These are phyloP conservation scores for Tetrao urogallus DNA, from an alignment of 2,113 vertebrate genomes.

Conservation along the genomic window DNA sequence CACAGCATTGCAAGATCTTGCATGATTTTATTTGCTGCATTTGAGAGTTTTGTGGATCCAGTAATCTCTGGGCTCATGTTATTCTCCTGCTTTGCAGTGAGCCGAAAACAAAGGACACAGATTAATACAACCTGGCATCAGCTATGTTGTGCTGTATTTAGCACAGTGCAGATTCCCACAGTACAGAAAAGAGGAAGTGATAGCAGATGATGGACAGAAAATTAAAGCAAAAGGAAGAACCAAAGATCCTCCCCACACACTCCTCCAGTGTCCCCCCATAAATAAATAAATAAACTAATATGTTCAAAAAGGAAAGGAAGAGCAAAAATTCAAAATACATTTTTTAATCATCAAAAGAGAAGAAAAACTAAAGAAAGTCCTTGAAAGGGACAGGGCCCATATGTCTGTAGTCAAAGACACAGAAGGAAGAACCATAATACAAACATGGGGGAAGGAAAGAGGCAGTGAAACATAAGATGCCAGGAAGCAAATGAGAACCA, in stretches of 20 bases:
- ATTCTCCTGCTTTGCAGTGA: neutral
- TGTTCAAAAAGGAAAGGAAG: neutral
- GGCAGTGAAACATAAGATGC: neutral
- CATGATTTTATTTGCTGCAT: neutral
- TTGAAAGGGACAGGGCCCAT: neutral
- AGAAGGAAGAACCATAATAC: neutral
- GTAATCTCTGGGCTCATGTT: neutral
- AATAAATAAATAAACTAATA: neutral
- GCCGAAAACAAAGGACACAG: neutral
- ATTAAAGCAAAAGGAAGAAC: neutral
- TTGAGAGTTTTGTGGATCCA: neutral
- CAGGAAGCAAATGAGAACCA: neutral
- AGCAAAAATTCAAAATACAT: neutral
- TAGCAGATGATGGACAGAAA: neutral
- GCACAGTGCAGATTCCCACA: neutral
- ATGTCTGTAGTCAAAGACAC: neutral
- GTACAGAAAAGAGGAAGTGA: neutral
- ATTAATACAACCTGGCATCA: neutral
- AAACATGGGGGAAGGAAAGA: neutral
- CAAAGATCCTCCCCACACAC: neutral
- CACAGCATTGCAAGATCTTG: neutral
- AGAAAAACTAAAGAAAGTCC: neutral
- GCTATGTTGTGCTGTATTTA: neutral
- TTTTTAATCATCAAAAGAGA: neutral
- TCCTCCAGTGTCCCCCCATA: neutral